Evolutionary conservation across 2,113 vertebrate species (phyloP), one percentile per base, ranked within the genome.

Genomic region (Gnathonemus longibarbis): DNA sequence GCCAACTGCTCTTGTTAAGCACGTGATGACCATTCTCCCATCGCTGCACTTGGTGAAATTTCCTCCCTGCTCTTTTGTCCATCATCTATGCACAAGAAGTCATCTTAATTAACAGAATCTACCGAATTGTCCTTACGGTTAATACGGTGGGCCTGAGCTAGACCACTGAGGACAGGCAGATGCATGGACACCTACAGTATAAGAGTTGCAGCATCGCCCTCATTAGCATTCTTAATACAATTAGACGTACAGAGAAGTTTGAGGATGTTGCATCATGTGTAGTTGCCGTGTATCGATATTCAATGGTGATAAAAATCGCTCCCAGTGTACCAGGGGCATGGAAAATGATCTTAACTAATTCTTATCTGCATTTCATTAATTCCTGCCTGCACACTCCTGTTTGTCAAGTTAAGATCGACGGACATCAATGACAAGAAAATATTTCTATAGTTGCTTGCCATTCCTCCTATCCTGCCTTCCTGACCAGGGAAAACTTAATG

Each of bases 1-100:
- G 94, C 95, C 95, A 97, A 96, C 96, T 97, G 96, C 94, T 94
- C 87, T 93, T 92, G 93, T 94, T 93, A 96, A 95, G 96, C 95
- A 95, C 89, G 92, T 94, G 21, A 95, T 91, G 91, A 91, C 93
- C 90, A 93, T 93, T 92, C 94, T 91, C 94, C 92, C 74, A 91
- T 92, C 91, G 45, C 90, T 87, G 53, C 84, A 5, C 89, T 42
- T 27, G 15, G 91, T 90, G 17, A 88, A 87, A 88, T 84, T 39
- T 53, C 89, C 91, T 92, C 94, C 84, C 90, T 87, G 50, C 58
- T 19, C 90, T 88, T 89, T 87, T 58, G 80, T 84, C 49, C 56
- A 90, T 92, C 90, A 91, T 91, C 90, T 92, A 92, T n/a, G 74
- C 89, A 13, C 53, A 86, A 42, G 13, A 42, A 49, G 45, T 46